phyloP scores from a whole-genome alignment of 2,888 invertebrate species.

The Chymomyza fuscimana region DNA sequence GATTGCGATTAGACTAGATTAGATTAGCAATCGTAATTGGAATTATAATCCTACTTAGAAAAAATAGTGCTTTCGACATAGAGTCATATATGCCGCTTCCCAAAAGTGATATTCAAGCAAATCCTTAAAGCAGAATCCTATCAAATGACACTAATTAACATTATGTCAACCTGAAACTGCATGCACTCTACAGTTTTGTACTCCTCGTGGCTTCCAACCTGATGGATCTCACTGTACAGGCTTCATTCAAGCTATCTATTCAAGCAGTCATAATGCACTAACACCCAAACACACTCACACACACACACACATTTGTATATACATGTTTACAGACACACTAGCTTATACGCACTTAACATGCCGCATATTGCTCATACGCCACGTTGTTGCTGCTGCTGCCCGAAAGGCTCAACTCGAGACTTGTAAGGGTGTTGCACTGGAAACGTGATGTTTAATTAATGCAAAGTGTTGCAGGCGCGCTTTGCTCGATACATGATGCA shows the following conservation, averaged over 20 bases:
- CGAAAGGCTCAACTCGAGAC: slow-evolving; percentile 49
- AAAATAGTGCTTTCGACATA: too few relatives aligned
- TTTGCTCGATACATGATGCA: slow-evolving; percentile 20
- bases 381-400: slow-evolving; percentile 19
- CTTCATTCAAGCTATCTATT: slow-evolving; percentile 1
- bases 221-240: neutral
- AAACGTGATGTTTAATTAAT: slow-evolving; percentile 77
- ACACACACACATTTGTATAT: neutral
- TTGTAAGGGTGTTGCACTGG: slow-evolving; percentile 72
- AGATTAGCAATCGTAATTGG: too few relatives aligned
- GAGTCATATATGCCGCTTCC: too few relatives aligned
- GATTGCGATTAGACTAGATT: too few relatives aligned
- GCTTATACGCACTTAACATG: slow-evolving; percentile 49
- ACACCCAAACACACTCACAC: neutral
- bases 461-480: slow-evolving; percentile 50
- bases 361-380: slow-evolving; percentile 39
- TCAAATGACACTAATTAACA: too few relatives aligned
- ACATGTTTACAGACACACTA: slow-evolving; percentile 18
- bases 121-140: too few relatives aligned
- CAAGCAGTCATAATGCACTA: neutral
- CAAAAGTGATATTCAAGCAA: too few relatives aligned
- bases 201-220: neutral
- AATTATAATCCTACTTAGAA: too few relatives aligned
- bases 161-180: neutral
- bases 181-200: neutral